Conservation (phyloP, 2,797 vertebrate genomes). For the Pseudochirops corinnae region DNA sequence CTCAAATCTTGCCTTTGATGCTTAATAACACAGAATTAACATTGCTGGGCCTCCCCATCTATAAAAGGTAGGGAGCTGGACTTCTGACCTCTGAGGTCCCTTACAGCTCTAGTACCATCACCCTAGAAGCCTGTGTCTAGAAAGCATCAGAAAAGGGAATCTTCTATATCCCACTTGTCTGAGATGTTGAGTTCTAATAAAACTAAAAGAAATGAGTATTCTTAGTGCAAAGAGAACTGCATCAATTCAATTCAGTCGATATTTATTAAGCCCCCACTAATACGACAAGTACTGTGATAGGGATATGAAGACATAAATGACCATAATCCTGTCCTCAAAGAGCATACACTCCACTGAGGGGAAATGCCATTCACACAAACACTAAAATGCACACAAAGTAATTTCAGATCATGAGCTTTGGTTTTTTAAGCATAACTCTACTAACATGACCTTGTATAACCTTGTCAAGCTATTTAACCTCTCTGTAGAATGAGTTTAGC, state of each 20-base stretch:
- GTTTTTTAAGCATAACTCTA: not conserved
- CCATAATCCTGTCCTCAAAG: not conserved
- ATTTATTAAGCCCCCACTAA: not conserved
- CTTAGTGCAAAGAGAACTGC: not conserved
- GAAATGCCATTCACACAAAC: not conserved
- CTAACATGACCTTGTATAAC: not conserved
- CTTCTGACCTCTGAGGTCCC: not conserved
- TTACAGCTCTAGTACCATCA: not conserved
- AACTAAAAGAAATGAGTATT: not conserved
- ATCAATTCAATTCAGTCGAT: not conserved
- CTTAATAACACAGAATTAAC: conserved; percentile 26
- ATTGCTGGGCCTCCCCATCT: conserved; percentile 34
- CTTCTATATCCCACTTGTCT: not conserved
- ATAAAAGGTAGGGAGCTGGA: conserved; percentile 23
- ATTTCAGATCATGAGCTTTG: not conserved
- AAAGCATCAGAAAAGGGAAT: not conserved
- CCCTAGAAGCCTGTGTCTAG: not conserved
- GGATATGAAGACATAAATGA: not conserved
- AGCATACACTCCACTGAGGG: not conserved
- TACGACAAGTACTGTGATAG: not conserved
- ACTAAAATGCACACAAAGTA: not conserved
- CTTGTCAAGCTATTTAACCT: not conserved
- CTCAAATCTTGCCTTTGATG: conserved; percentile 8
- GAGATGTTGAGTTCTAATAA: not conserved
- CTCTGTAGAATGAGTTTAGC: not conserved